Conservation (phyloP, 1,140 invertebrate species). For the Cecropterus lyciades region DNA sequence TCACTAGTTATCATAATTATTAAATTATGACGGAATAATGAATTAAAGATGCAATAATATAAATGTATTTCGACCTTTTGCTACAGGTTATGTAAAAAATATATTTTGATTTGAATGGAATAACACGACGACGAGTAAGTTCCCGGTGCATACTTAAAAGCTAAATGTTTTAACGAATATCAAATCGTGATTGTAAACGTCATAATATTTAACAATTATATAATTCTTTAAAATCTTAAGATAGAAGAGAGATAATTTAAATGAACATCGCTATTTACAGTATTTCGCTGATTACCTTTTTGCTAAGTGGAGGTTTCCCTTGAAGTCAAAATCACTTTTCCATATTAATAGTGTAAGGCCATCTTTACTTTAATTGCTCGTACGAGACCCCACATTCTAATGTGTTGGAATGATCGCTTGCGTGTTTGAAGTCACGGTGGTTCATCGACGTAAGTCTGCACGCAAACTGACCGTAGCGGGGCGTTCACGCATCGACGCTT, state of each 20-base stretch:
- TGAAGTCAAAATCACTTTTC: constrained; percentile 20
- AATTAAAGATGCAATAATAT: no score
- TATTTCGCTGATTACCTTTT: constrained; percentile 11
- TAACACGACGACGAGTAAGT: no score
- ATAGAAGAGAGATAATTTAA: background rate
- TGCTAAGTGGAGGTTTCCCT: constrained; percentile 18
- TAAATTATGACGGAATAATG: no score
- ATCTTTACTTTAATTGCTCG: constrained; percentile 28
- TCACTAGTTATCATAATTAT: no score
- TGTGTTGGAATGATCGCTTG: constrained; percentile 14
- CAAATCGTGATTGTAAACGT: no score
- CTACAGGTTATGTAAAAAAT: no score
- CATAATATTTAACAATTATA: background rate
- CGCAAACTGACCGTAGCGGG: constrained; percentile 69
- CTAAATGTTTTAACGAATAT: no score
- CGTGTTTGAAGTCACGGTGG: constrained; percentile 45
- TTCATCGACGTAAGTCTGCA: constrained; percentile 51
- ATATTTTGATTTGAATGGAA: no score
- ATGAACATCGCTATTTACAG: constrained; percentile 11
- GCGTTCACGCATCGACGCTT: constrained; percentile 66
- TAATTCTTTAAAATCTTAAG: background rate
- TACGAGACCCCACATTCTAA: constrained; percentile 30
- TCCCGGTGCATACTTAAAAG: no score
- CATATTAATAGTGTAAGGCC: constrained; percentile 14
- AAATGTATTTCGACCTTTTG: no score